These are phyloP conservation scores for Lates japonicus DNA, from an alignment of 2,797 vertebrate genomes.

Conservation along the genomic window DNA sequence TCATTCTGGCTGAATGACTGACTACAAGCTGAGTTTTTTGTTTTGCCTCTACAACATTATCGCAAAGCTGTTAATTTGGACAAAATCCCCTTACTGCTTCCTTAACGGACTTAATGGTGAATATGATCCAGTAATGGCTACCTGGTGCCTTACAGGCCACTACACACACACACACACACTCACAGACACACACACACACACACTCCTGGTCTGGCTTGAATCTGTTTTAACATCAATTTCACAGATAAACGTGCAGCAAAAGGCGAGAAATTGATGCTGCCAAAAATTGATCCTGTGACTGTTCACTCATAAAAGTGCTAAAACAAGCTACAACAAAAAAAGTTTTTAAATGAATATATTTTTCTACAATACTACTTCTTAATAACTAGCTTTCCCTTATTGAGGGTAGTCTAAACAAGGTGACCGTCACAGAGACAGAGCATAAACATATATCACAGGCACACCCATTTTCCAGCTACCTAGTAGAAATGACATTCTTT, in stretches of 20 bases:
- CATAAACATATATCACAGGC: constrained; percentile 12
- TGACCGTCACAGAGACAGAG: constrained; percentile 9
- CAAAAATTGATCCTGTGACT: constrained; percentile 13
- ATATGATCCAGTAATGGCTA: constrained; percentile 50
- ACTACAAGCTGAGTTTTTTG: constrained; percentile 23
- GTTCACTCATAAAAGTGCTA: constrained; percentile 20
- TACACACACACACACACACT: not conserved
- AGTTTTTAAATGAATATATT: constrained; percentile 3
- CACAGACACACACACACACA: not conserved
- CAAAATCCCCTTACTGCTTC: constrained; percentile 20
- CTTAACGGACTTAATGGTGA: constrained; percentile 30
- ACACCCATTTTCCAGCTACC: constrained; percentile 30
- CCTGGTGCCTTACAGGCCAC: constrained; percentile 26
- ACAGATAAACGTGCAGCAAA: constrained; percentile 52
- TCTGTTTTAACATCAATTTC: constrained; percentile 58
- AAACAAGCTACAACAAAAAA: not conserved
- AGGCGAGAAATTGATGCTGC: constrained; percentile 41
- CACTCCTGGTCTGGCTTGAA: constrained; percentile 20
- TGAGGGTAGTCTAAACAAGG: constrained; percentile 14
- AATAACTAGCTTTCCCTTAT: not conserved
- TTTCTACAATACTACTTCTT: not conserved
- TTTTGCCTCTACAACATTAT: constrained; percentile 43
- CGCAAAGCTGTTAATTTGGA: constrained; percentile 44
- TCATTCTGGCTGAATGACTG: constrained; percentile 21
- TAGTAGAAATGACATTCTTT: constrained; percentile 3